These are phyloP conservation scores for Plumapathes pennacea DNA, from an alignment of 92 coral and sea anemone genomes.

Conservation along the genomic window DNA sequence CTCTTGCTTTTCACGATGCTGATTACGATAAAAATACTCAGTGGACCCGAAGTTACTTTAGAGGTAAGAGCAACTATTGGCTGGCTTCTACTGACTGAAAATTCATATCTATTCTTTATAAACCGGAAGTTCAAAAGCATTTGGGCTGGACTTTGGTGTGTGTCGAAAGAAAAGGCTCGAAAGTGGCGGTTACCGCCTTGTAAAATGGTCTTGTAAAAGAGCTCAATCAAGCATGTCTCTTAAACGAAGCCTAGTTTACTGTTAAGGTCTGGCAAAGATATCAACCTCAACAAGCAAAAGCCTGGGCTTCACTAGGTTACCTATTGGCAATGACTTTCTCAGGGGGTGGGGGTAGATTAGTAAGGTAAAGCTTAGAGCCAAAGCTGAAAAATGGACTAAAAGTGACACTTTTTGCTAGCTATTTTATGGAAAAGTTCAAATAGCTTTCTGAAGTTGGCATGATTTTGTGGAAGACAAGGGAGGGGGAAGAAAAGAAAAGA, in stretches of 20 bases:
- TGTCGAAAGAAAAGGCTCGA: too few relatives aligned
- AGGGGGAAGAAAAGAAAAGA: too few relatives aligned
- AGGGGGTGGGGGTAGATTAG: too few relatives aligned
- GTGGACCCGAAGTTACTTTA: slow-evolving; percentile 63
- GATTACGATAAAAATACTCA: slow-evolving; percentile 67
- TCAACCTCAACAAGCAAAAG: too few relatives aligned
- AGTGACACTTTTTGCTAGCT: neutral
- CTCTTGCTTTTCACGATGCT: slow-evolving; percentile 40
- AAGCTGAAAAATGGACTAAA: neutral
- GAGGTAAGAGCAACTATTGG: slow-evolving; percentile 49
- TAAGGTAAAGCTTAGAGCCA: too few relatives aligned
- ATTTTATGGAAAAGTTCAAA: neutral
- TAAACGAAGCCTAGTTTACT: too few relatives aligned
- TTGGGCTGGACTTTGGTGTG: neutral
- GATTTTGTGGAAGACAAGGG: neutral
- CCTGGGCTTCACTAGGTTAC: too few relatives aligned
- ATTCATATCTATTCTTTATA: neutral
- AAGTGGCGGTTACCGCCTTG: too few relatives aligned
- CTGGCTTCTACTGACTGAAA: neutral
- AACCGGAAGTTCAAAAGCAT: neutral
- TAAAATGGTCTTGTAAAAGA: too few relatives aligned
- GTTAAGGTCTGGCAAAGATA: too few relatives aligned
- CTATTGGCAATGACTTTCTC: too few relatives aligned
- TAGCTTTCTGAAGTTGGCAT: neutral
- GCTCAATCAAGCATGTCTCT: too few relatives aligned